Base-by-base conservation (phyloP, 2,113 vertebrate species). In the Sinosuthora webbiana region DNA sequence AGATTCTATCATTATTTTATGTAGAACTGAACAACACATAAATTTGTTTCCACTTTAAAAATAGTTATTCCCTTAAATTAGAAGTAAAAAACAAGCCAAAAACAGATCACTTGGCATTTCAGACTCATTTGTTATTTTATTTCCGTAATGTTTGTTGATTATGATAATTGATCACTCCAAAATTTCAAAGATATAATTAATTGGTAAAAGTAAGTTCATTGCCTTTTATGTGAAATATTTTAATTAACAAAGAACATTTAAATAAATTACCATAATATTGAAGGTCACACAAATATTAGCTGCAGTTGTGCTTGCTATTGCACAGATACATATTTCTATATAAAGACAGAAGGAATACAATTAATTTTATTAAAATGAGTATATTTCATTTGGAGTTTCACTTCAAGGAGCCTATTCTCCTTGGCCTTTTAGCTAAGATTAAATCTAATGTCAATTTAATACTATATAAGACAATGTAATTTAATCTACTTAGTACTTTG, bases 161-260 rank as follows among this genome's bases (percentile, higher is more conserved):
- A 97, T 96, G 97, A 87, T 97, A 98, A 98, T 96, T 98, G 94
- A 98, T 97, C 94, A 96, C 97, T 97, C 91, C 82, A 96, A 97
- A 97, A 97, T 96, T 97, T 98, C 94, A 96, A 93, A 94, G 95
- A 96, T 94, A 97, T 96, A 96, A 90, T 97, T 98, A 98, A 98
- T 97, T 96, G 94, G 96, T 94, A 96, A 94, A 95, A 97, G 68
- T 96, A 96, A 98, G 97, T 97, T 97, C 86, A 87, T 76, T 84
- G 77, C 81, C 79, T 98, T 96, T 93, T 94, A 96, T 97, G 94
- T 96, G 93, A 97, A 98, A 97, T 97, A 96, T 93, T 96, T 96
- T 98, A 98, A 98, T 98, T 98, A 98, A 97, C 95, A 96, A 97
- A 97, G 62, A 94, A 95, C 59, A 98, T 98, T 98, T 98, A 97